A percentile compares a stretch with the other conserved stretches of the same genome.
Conservation (phyloP, 2,797 vertebrate genomes). For the Margarornis squamiger region DNA sequence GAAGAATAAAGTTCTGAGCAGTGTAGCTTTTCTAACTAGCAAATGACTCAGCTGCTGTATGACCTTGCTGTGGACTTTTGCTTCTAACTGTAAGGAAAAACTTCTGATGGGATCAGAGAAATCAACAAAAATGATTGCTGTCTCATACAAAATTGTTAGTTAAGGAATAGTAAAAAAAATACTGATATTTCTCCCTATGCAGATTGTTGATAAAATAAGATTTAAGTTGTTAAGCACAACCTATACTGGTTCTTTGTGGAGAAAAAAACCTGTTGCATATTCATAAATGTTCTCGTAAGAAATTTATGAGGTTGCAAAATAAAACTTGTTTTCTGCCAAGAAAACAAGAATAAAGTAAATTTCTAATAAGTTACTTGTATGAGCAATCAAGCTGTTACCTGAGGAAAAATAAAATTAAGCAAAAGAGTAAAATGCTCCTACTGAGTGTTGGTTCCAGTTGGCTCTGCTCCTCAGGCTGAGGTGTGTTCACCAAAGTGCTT, state of each 20-base stretch:
- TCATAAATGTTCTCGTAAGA: background rate
- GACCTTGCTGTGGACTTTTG: background rate
- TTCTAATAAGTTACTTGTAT: background rate
- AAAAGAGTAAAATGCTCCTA: background rate
- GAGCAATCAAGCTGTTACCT: background rate
- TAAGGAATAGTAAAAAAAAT: background rate
- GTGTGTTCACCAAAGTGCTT: background rate
- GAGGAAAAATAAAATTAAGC: background rate
- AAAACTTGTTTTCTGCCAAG: background rate
- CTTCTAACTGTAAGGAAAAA: background rate
- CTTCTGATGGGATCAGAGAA: background rate
- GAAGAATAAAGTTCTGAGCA: background rate
- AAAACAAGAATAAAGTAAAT: background rate
- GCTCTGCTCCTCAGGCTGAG: background rate
- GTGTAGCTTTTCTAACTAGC: background rate
- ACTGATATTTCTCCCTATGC: background rate
- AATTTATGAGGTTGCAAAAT: background rate
- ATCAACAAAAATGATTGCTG: background rate
- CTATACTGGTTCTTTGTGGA: background rate
- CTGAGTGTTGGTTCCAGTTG: fast-evolving
- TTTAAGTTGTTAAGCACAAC: background rate
- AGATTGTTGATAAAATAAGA: background rate
- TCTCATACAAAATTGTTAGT: background rate
- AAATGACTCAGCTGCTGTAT: background rate
- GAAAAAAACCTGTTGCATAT: background rate